phyloP scores from a whole-genome alignment of 2,888 invertebrate genomes.

The Tenthredo distinguenda region DNA sequence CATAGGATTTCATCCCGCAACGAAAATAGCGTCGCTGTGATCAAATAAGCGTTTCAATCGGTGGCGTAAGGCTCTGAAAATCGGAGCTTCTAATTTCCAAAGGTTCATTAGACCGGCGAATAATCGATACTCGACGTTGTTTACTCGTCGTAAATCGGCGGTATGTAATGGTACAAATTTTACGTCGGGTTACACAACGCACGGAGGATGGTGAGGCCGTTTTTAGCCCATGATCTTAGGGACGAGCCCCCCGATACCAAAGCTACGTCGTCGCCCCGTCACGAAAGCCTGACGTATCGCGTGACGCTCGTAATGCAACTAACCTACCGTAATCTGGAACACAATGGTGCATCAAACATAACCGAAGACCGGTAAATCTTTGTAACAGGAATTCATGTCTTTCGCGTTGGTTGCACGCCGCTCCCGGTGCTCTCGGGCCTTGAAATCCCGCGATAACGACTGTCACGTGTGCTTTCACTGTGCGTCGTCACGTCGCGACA shows the following conservation, averaged over 20 bases:
- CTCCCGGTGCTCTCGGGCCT: slow-evolving; percentile 35
- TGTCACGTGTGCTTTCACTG: slow-evolving; percentile 1
- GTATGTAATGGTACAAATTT: background rate
- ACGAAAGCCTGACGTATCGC: slow-evolving; percentile 49
- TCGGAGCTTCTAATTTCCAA: background rate
- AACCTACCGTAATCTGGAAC: slow-evolving; percentile 76
- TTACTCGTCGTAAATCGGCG: background rate
- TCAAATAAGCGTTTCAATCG: background rate
- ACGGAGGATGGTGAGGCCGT: background rate
- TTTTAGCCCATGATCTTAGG: background rate
- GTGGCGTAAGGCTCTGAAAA: background rate
- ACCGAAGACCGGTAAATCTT: slow-evolving; percentile 77
- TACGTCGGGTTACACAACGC: background rate
- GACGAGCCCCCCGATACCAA: slow-evolving; percentile 48
- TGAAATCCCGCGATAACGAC: slow-evolving; percentile 6
- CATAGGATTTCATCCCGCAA: background rate
- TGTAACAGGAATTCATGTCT: slow-evolving; percentile 69
- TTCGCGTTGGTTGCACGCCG: slow-evolving; percentile 59
- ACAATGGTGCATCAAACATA: slow-evolving; percentile 77
- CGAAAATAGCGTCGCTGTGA: background rate
- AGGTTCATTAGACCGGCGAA: background rate
- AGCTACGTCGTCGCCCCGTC: slow-evolving; percentile 40
- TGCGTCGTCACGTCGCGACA: background rate
- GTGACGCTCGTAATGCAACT: slow-evolving; percentile 75
- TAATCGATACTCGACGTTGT: background rate